Base-by-base conservation (phyloP, 2,888 invertebrate genomes). In the Eupeodes luniger region DNA sequence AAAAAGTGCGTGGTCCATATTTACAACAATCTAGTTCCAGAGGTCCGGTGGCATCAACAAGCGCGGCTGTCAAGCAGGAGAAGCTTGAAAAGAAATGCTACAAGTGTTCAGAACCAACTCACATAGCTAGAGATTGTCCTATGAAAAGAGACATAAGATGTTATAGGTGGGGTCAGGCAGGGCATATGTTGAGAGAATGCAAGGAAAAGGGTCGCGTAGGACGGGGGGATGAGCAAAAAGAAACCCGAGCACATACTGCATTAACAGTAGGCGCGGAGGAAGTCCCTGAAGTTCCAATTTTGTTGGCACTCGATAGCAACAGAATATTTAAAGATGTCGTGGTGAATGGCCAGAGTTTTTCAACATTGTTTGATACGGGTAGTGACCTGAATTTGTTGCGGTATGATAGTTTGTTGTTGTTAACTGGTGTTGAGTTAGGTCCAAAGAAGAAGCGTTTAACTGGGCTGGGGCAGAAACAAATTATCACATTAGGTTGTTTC, bases 401-500 rank as follows among this genome's bases (percentile, higher is more conserved):
- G 19, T 69, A 66, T 53, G 83, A 85, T 12, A 61, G 57, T 36
- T 40, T 83, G 1, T 40, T 64, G 2, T 57, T 81, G 62, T 55
- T 82, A 34, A 64, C 62, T 4, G 44, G 16, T 14, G 64, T 36
- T 5, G 40, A 76, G 12, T 10, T 78, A 5, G 36, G 77, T 5
- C n/a, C 64, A 16, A 70, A 0, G 4, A 77, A 62, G 40, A 82
- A 55, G 36, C 62, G 67, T 62, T 40, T 82, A 40, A 62, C 47
- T 1, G 82, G 70, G 7, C 70, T 82, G 9, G 76, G 82, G 1
- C 59, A 53, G 74, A 64, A 34, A n/a, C 9, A 40, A n/a, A 49
- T 82, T 2, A 40, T 44, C 6, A 77, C 81, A 1, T 1, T 78
- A 40, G 84, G 88, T 40, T 49, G 61, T 53, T 70, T 88, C 16